phyloP scores from a whole-genome alignment of 2,113 vertebrate genomes.

The Nanorana parkeri region DNA sequence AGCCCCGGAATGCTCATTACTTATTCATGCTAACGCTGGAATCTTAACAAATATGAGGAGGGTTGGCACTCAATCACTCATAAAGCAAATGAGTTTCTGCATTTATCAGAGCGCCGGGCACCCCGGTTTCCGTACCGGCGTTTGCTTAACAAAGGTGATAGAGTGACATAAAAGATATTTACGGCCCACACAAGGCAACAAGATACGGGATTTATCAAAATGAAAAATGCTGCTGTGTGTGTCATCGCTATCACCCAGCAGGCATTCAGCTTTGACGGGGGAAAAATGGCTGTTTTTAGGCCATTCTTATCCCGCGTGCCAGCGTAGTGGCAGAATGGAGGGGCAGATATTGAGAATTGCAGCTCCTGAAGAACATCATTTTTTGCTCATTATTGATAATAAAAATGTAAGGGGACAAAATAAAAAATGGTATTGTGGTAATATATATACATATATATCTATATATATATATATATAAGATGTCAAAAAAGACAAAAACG shows the following conservation, averaged over 20 bases:
- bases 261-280: not conserved
- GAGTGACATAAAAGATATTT: slow-evolving; percentile 80
- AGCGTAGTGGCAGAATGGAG: too few species aligned
- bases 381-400: too few species aligned
- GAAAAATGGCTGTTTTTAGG: too few species aligned
- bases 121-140: slow-evolving; percentile 64
- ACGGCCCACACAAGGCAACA: slow-evolving; percentile 74
- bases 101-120: slow-evolving; percentile 88
- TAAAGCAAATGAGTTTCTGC: slow-evolving; percentile 88
- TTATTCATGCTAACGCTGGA: slow-evolving; percentile 99
- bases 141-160: slow-evolving; percentile 77
- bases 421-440: too few species aligned
- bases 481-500: too few species aligned
- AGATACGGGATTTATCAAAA: slow-evolving; percentile 82
- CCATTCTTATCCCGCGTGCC: too few species aligned
- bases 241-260: slow-evolving; percentile 39
- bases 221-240: slow-evolving; percentile 73
- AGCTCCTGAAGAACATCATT: too few species aligned
- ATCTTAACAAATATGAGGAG: slow-evolving; percentile 98
- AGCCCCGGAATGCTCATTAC: slow-evolving; percentile 89
- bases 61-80: slow-evolving; percentile 94
- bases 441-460: too few species aligned
- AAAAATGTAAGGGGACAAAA: too few species aligned
- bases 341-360: too few species aligned
- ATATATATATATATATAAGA: too few species aligned